A percentile compares a stretch with the other conserved stretches of the same genome.
These are phyloP conservation scores for Planiliza haematocheilus DNA, from an alignment of 2,113 vertebrate genomes.

Conservation along the genomic window DNA sequence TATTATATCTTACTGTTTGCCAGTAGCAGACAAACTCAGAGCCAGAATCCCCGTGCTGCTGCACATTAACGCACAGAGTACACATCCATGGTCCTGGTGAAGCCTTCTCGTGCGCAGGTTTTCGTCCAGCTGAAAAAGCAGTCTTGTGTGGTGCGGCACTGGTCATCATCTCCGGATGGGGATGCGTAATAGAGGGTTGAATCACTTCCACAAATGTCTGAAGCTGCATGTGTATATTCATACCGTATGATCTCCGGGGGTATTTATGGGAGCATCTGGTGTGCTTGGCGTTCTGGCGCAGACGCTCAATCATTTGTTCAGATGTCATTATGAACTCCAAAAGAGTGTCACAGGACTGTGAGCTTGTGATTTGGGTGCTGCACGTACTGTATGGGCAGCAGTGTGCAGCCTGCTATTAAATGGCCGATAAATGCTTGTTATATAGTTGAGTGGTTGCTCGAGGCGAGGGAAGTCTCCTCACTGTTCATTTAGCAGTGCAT, in stretches of 20 bases:
- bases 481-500: slow-evolving; percentile 32
- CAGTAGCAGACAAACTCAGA: not conserved
- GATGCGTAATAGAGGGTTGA: not conserved
- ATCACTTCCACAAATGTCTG: not conserved
- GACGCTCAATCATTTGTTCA: slow-evolving; percentile 15
- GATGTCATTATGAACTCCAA: slow-evolving; percentile 24
- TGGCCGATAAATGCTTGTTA: slow-evolving; percentile 29
- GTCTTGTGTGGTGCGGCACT: not conserved
- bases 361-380: not conserved
- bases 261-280: not conserved
- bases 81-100: not conserved
- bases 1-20: not conserved
- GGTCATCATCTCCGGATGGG: not conserved
- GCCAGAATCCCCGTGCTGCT: not conserved
- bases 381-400: not conserved
- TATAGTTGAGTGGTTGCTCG: slow-evolving; percentile 21
- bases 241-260: not conserved
- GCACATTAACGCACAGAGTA: not conserved
- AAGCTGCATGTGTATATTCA: slow-evolving; percentile 8
- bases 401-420: slow-evolving; percentile 12
- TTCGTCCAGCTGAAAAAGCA: not conserved
- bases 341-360: slow-evolving; percentile 7
- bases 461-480: slow-evolving; percentile 40
- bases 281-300: not conserved
- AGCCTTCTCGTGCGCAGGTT: not conserved